These are phyloP conservation scores for Notolabrus celidotus DNA, from an alignment of 2,797 vertebrate species.

Conservation along the genomic window DNA sequence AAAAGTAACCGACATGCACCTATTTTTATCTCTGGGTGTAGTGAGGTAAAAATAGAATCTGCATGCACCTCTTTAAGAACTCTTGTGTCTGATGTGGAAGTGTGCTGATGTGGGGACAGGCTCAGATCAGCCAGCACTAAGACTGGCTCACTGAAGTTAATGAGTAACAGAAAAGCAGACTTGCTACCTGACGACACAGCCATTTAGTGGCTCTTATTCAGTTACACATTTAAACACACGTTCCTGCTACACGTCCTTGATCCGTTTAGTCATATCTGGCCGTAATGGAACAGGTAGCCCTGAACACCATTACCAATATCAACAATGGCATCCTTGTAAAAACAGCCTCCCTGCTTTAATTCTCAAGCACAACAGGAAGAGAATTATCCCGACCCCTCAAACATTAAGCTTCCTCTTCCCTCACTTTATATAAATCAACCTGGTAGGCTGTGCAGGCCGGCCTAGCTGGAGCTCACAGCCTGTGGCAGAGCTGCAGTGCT, in stretches of 20 bases:
- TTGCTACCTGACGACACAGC: conserved; percentile 47
- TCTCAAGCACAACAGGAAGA: conserved; percentile 59
- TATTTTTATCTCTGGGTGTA: conserved; percentile 46
- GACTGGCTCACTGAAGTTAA: conserved; percentile 64
- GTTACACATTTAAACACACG: conserved; percentile 9
- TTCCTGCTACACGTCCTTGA: conserved; percentile 24
- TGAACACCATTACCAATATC: conserved; percentile 38
- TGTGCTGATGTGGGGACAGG: conserved; percentile 16
- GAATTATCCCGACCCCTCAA: conserved; percentile 52
- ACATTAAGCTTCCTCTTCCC: conserved; percentile 68
- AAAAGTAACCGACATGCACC: conserved; percentile 24
- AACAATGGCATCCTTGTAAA: conserved; percentile 50
- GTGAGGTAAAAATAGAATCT: conserved; percentile 44
- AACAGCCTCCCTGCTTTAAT: conserved; percentile 36
- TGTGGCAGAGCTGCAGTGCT: conserved; percentile 24
- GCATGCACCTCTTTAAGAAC: conserved; percentile 10
- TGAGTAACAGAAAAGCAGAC: conserved; percentile 68
- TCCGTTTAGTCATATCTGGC: not conserved
- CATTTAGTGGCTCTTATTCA: conserved; percentile 29
- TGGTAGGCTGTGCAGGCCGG: conserved; percentile 35
- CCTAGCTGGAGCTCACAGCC: conserved; percentile 40
- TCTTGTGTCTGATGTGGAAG: conserved; percentile 36
- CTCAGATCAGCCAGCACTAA: conserved; percentile 48
- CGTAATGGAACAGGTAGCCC: conserved; percentile 52
- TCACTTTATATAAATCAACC: conserved; percentile 61